phyloP scores from a whole-genome alignment of 2,797 vertebrate genomes.

The Pantherophis alleghaniensis region DNA sequence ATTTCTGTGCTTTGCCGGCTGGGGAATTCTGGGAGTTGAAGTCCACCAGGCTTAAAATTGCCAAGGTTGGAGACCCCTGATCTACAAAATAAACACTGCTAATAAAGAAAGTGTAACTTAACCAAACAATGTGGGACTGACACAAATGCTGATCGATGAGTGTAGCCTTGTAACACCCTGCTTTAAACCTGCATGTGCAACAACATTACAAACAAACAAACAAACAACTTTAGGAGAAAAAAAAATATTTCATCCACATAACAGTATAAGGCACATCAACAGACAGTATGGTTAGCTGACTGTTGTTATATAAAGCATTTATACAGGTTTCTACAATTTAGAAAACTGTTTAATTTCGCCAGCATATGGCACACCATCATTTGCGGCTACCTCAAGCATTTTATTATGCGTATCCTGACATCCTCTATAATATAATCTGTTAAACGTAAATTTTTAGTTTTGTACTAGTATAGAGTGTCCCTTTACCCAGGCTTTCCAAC shows the following conservation, averaged over 20 bases:
- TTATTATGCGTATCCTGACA: not conserved
- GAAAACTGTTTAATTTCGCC: not conserved
- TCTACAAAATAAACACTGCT: not conserved
- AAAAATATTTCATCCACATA: not conserved
- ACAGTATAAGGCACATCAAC: not conserved
- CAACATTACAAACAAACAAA: not conserved
- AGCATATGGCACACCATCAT: not conserved
- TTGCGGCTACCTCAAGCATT: not conserved
- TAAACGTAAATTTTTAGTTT: not conserved
- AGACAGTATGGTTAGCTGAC: not conserved
- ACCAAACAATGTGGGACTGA: not conserved
- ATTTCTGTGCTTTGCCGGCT: not conserved
- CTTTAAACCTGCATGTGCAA: not conserved
- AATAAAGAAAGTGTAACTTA: not conserved
- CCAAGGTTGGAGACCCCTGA: not conserved
- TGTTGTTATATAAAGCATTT: not conserved
- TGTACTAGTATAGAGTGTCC: not conserved
- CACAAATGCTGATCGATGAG: not conserved
- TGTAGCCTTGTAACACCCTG: not conserved
- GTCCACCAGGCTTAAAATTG: too few species aligned
- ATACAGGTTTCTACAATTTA: not conserved
- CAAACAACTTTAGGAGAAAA: not conserved
- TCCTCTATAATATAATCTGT: not conserved
- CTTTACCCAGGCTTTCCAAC: not conserved
- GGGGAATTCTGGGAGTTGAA: too few species aligned